These are phyloP conservation scores for Rotaria macrura DNA, from an alignment of 2,888 invertebrate genomes.

Conservation along the genomic window DNA sequence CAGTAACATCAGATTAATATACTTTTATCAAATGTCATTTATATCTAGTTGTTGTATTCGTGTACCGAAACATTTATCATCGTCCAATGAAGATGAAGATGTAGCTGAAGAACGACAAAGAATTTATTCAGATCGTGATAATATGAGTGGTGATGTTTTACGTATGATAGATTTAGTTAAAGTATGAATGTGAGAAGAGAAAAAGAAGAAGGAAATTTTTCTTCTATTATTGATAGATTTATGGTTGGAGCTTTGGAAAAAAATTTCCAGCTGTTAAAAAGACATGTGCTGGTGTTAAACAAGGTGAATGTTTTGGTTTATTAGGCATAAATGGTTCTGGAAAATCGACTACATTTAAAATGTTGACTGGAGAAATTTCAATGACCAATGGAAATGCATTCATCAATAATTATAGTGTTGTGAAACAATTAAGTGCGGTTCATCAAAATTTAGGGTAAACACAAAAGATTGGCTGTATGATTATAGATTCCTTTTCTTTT, in stretches of 20 bases:
- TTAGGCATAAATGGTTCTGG: conserved; percentile 72
- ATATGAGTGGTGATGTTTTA: conserved; percentile 50
- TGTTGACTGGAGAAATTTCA: conserved; percentile 55
- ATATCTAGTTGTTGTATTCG: background rate
- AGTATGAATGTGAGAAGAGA: conserved; percentile 35
- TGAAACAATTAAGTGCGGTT: conserved; percentile 44
- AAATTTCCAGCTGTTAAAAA: conserved; percentile 40
- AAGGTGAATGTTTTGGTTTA: conserved; percentile 66
- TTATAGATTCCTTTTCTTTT: background rate
- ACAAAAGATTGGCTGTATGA: too few relatives aligned
- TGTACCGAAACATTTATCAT: background rate
- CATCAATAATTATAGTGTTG: conserved; percentile 47
- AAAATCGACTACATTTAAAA: conserved; percentile 73
- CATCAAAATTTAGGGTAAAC: conserved; percentile 55
- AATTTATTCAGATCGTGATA: conserved; percentile 38
- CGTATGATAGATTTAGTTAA: conserved; percentile 47
- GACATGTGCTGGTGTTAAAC: conserved; percentile 43
- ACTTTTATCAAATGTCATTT: background rate
- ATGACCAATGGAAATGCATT: conserved; percentile 53
- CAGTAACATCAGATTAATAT: too few relatives aligned
- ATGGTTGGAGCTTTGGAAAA: conserved; percentile 35
- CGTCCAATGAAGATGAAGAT: conserved; percentile 54
- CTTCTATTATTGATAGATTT: conserved; percentile 48
- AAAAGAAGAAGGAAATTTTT: too few relatives aligned
- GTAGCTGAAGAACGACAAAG: conserved; percentile 53